Conservation (phyloP, 2,113 vertebrate genomes). For the Leucosticte australis region DNA sequence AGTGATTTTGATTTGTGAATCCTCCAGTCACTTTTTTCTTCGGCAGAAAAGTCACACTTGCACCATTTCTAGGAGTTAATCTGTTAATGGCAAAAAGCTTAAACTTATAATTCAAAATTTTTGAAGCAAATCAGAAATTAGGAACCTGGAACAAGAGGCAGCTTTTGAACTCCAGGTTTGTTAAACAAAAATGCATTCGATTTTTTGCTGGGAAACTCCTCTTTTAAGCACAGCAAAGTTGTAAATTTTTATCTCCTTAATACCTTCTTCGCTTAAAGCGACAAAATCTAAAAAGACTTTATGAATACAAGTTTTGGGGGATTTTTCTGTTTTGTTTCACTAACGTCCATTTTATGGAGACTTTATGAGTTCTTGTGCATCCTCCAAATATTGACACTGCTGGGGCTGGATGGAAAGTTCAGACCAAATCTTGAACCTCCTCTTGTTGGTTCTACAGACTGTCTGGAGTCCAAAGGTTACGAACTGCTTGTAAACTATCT, state of each 20-base stretch:
- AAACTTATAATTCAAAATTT: neutral
- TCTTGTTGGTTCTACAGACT: constrained; percentile 62
- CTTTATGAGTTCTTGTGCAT: constrained; percentile 61
- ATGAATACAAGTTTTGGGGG: neutral
- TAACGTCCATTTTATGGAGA: constrained; percentile 53
- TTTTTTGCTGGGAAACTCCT: neutral
- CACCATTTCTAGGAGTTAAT: neutral
- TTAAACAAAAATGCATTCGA: neutral
- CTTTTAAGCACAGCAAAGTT: neutral
- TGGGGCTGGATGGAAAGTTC: constrained; percentile 67
- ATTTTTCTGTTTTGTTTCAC: neutral
- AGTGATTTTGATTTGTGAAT: neutral
- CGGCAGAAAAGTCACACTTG: neutral
- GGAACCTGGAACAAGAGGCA: neutral
- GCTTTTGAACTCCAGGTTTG: neutral
- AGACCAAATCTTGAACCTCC: constrained; percentile 59
- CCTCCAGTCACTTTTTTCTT: neutral
- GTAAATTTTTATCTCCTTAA: neutral
- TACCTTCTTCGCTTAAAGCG: neutral
- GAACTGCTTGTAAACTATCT: constrained; percentile 75
- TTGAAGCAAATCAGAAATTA: neutral
- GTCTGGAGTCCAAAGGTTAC: constrained; percentile 81
- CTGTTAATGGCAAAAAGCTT: neutral
- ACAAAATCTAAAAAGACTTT: neutral
- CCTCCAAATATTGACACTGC: constrained; percentile 68